Percentiles rank a stretch among this genome's conserved stretches.
phyloP scores from a whole-genome alignment of 1,140 invertebrate species.

The Macrotrachela quadricornifera region DNA sequence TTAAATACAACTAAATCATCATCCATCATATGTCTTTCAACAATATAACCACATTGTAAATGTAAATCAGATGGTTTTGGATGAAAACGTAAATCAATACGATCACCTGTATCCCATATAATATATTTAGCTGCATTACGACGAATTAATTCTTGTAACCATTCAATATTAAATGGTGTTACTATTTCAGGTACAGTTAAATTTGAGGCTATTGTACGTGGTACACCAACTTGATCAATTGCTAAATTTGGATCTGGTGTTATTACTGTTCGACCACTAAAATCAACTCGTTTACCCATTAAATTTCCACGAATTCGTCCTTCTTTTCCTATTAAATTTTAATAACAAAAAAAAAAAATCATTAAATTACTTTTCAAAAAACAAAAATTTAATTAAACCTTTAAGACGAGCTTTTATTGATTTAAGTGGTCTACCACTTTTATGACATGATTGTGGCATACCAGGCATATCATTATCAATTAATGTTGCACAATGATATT shows the following conservation, averaged over 20 bases:
- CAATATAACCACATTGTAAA: constrained; percentile 87
- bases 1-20: constrained; percentile 98
- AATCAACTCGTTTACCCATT: constrained; percentile 99
- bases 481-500: constrained; percentile 92
- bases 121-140: constrained; percentile 97
- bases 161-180: constrained; percentile 94
- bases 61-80: constrained; percentile 94
- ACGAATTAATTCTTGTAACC: constrained; percentile 82
- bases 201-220: constrained; percentile 91
- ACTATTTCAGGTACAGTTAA: constrained; percentile 97
- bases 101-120: constrained; percentile 87
- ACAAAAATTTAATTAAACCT: too few species aligned
- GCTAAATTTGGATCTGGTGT: constrained; percentile 94
- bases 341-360: too few species aligned
- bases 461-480: constrained; percentile 97
- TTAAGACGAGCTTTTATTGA: constrained; percentile 61
- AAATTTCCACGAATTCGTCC: constrained; percentile 91
- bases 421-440: constrained; percentile 91
- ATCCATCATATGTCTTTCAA: constrained; percentile 88
- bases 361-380: too few species aligned
- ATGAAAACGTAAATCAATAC: constrained; percentile 92
- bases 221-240: constrained; percentile 96
- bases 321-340: too few species aligned
- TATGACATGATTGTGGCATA: constrained; percentile 85
- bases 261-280: constrained; percentile 95